These are phyloP conservation scores for Andrena hattorfiana DNA, from an alignment of 2,888 invertebrate species.

Conservation along the genomic window DNA sequence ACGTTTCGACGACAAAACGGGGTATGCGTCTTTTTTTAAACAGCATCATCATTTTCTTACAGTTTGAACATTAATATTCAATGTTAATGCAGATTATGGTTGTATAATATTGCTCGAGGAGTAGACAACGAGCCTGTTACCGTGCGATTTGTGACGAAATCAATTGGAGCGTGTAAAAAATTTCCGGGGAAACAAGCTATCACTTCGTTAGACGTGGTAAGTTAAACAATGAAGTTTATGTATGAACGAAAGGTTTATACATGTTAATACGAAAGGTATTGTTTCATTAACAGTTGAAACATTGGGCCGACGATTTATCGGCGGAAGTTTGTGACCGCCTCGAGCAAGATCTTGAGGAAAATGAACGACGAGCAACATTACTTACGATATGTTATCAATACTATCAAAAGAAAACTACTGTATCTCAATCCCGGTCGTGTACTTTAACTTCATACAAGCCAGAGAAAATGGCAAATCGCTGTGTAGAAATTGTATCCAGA, in stretches of 20 bases:
- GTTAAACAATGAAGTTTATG: constrained; percentile 23
- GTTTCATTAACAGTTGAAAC: constrained; percentile 83
- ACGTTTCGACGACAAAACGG: constrained; percentile 94
- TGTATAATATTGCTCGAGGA: constrained; percentile 94
- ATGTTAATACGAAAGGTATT: background rate
- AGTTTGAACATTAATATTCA: background rate
- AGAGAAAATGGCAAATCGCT: constrained; percentile 89
- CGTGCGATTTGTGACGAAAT: constrained; percentile 94
- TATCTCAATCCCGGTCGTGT: constrained; percentile 87
- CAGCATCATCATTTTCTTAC: background rate
- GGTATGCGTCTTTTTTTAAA: constrained; percentile 86
- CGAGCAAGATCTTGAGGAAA: constrained; percentile 92
- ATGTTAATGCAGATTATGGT: constrained; percentile 88
- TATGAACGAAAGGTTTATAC: background rate
- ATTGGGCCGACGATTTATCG: constrained; percentile 93
- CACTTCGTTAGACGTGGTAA: constrained; percentile 88
- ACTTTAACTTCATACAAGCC: constrained; percentile 88
- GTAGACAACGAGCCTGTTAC: constrained; percentile 95
- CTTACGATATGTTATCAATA: constrained; percentile 90
- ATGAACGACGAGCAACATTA: constrained; percentile 92
- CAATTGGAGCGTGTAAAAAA: constrained; percentile 98
- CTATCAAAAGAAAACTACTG: constrained; percentile 71
- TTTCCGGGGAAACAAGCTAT: constrained; percentile 94
- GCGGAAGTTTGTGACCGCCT: constrained; percentile 94
- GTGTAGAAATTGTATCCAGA: constrained; percentile 89